Evolutionary conservation across 2,113 vertebrate genomes (phyloP).

Genomic region (Chionomys nivalis): DNA sequence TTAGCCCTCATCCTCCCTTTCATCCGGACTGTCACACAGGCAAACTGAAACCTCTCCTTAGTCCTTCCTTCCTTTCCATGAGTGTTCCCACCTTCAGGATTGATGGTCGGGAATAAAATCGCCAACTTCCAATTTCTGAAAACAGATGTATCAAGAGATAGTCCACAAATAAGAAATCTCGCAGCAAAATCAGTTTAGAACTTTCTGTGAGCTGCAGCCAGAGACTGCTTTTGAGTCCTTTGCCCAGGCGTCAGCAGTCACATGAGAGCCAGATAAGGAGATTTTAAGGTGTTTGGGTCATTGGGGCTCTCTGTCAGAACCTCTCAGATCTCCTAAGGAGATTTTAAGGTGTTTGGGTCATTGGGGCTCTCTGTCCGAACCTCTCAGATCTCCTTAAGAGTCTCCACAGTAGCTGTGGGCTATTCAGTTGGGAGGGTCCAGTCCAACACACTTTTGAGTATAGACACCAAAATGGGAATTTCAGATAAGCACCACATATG

Average conservation of each 20-base stretch:
- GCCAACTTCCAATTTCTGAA: neutral
- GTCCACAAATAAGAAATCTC: neutral
- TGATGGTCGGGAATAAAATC: neutral
- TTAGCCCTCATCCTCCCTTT: neutral
- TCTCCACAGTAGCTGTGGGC: neutral
- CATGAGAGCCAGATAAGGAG: neutral
- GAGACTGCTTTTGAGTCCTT: neutral
- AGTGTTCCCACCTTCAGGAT: neutral
- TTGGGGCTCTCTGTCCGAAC: neutral
- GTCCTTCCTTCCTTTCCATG: neutral
- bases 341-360: neutral
- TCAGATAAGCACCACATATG: neutral
- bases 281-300: neutral
- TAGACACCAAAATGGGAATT: neutral
- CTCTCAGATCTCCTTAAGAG: neutral
- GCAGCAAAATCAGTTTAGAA: neutral
- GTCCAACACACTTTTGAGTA: neutral
- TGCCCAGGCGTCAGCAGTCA: neutral
- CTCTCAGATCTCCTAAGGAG: neutral
- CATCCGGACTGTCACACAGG: too few species aligned
- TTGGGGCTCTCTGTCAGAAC: neutral
- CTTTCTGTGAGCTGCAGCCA: neutral
- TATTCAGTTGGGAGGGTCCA: accelerated
- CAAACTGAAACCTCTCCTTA: neutral
- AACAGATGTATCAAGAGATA: neutral